phyloP scores from a whole-genome alignment of 2,797 vertebrate genomes.

The Phoxinus dragarum region DNA sequence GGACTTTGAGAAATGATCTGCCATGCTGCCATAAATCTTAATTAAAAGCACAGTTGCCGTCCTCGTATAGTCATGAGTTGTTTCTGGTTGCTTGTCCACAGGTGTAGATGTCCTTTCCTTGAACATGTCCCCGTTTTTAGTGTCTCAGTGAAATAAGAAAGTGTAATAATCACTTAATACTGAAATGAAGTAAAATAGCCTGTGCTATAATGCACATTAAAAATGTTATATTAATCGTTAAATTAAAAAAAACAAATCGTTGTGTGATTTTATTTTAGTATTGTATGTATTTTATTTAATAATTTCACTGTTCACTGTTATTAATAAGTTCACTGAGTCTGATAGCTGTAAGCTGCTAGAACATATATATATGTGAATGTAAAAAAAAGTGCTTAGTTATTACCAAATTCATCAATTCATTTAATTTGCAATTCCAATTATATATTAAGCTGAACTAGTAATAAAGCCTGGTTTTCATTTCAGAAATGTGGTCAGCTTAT shows the following conservation, averaged over 20 bases:
- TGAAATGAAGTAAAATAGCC: background rate
- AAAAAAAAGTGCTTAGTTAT: background rate
- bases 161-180: background rate
- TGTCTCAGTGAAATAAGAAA: background rate
- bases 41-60: constrained; percentile 20
- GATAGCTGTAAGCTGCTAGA: background rate
- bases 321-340: background rate
- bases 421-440: background rate
- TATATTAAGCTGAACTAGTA: background rate
- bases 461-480: constrained; percentile 13
- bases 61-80: background rate
- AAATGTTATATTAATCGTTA: background rate
- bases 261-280: background rate
- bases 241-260: background rate
- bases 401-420: background rate
- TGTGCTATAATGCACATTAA: background rate
- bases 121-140: background rate
- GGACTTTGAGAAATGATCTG: constrained; percentile 19
- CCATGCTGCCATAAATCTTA: constrained; percentile 8
- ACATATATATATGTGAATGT: background rate
- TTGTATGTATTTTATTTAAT: background rate
- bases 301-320: no score
- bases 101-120: constrained; percentile 2
- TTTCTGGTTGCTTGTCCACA: background rate
- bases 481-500: background rate